Evolutionary conservation across 2,113 vertebrate genomes (phyloP), one percentile per base, ranked within the genome.

Genomic region (Corvus hawaiiensis): DNA sequence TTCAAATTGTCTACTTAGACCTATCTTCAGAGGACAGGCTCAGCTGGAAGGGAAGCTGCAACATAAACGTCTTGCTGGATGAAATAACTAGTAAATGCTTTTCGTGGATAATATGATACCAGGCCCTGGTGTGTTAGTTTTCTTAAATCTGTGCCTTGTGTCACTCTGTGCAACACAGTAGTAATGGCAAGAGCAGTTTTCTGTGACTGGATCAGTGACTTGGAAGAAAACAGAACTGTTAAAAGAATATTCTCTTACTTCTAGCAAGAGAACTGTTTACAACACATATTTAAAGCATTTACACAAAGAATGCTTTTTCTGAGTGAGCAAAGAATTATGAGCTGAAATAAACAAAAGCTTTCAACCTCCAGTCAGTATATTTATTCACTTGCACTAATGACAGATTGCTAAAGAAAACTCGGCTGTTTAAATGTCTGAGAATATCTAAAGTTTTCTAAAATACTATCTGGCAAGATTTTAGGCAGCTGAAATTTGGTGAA

Each of bases 31-130:
- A 83, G 26, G 52, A 67, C 75, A 81, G 19, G 61, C 85, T 89
- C 61, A 90, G 93, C 83, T 96, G 90, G 79, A 95, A 61, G 68
- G 64, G 88, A 93, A 93, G 85, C 83, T 95, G 56, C 56, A 95
- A 46, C 35, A 35, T 59, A 90, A 93, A 77, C 6, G 11, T 96
- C 66, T 91, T 81, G 79, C 79, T 88, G 86, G 39, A 93, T 95
- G 72, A 78, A 93, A 94, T 80, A 94, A 95, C 81, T 85, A 55
- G 78, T 85, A 83, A 87, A 91, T 90, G 72, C 75, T 94, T 92
- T 94, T 59, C 2, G 10, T 64, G 56, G 72, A 18, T 74, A 80
- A 44, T 80, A 56, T 21, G 61, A 81, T 90, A 84, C 1, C 64
- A 71, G n/a, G 33, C 26, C 88, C 85, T 81, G 64, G 76, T 90